Evolutionary conservation across 2,797 vertebrate genomes (phyloP).

Genomic region (Siniperca undulata): DNA sequence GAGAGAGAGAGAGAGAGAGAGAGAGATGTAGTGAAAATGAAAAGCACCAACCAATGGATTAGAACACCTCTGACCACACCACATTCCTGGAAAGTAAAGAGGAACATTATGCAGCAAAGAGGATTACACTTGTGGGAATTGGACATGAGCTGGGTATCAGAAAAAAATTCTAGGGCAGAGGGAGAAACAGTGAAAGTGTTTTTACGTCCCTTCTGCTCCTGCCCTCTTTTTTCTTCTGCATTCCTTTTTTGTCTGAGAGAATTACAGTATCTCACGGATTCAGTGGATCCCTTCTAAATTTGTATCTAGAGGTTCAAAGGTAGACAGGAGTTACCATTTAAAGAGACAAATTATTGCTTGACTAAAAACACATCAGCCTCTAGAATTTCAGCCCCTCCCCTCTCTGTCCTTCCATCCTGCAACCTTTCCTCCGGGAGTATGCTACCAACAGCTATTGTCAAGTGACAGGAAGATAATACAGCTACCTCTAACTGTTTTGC

Average conservation of each 20-base stretch:
- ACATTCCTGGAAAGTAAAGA: constrained; percentile 81
- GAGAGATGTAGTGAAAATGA: constrained; percentile 64
- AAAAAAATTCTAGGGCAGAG: constrained; percentile 35
- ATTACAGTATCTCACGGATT: constrained; percentile 59
- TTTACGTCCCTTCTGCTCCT: constrained; percentile 24
- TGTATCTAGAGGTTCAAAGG: constrained; percentile 60
- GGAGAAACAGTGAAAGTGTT: constrained; percentile 36
- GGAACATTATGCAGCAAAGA: constrained; percentile 81
- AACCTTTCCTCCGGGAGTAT: constrained; percentile 50
- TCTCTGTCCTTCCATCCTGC: constrained; percentile 33
- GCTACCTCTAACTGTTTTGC: constrained; percentile 40
- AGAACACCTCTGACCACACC: constrained; percentile 78
- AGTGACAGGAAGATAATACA: constrained; percentile 59
- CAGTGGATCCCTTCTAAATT: constrained; percentile 51
- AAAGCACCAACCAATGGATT: constrained; percentile 71
- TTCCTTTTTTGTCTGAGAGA: constrained; percentile 52
- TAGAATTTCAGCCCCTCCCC: constrained; percentile 55
- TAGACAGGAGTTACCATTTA: constrained; percentile 50
- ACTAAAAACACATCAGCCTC: constrained; percentile 58
- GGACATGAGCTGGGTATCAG: constrained; percentile 63
- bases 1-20: constrained; percentile 50
- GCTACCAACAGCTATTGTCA: constrained; percentile 71
- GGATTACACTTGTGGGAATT: constrained; percentile 81
- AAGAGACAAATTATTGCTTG: constrained; percentile 53
- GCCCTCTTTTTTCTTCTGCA: constrained; percentile 44